Percentiles rank a stretch among this genome's conserved stretches.
Evolutionary conservation across 2,113 vertebrate species (phyloP).

Genomic region (Chloropsis cyanopogon): DNA sequence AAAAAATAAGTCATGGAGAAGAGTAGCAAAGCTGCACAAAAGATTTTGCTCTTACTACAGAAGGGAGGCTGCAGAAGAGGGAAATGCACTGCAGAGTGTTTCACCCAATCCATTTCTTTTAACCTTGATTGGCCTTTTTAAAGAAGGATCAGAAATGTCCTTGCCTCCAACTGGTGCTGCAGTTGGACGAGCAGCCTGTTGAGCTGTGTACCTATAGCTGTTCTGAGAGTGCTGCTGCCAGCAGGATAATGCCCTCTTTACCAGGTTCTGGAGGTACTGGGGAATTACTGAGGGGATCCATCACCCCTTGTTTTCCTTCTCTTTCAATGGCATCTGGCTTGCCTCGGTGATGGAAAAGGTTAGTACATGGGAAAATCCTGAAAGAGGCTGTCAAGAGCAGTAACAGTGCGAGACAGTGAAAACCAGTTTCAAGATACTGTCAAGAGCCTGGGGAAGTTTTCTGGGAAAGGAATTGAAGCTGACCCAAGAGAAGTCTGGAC

Average conservation of each 20-base stretch:
- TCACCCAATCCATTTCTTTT: background rate
- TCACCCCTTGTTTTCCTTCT: background rate
- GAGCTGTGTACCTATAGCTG: background rate
- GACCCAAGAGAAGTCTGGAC: background rate
- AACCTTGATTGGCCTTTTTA: background rate
- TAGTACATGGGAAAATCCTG: background rate
- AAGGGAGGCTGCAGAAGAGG: background rate
- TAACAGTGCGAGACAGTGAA: background rate
- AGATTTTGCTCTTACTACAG: background rate
- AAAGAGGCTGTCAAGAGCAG: background rate
- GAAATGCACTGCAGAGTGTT: background rate
- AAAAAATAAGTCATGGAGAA: no score
- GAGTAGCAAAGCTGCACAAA: background rate
- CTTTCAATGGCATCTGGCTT: background rate
- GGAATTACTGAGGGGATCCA: background rate
- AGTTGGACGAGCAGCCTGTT: background rate
- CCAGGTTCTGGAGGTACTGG: background rate
- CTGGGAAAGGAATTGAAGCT: background rate
- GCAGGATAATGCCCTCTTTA: background rate
- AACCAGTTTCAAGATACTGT: background rate
- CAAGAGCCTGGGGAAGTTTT: background rate
- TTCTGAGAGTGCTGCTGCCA: background rate
- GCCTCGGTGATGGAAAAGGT: background rate
- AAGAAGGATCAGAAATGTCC: background rate
- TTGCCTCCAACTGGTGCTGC: background rate